Base-by-base conservation (phyloP, 2,888 invertebrate genomes). In the Ellobium chinense region DNA sequence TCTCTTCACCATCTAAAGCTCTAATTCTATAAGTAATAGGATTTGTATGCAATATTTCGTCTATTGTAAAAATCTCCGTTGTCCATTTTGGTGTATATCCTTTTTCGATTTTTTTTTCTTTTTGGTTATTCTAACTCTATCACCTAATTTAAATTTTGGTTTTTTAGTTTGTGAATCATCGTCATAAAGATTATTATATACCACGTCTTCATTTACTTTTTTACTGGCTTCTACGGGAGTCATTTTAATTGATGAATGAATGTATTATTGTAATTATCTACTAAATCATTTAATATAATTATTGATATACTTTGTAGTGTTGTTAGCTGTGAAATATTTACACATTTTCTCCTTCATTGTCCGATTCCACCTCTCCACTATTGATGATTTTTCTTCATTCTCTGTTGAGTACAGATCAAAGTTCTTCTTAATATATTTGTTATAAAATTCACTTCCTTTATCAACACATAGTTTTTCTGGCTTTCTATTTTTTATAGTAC, bases 111-210 rank as follows among this genome's bases (percentile, higher is more conserved):
- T 27, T 24, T 39, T 37, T 36, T 73, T 70, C 9, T 70, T 46
- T 24, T 73, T 73, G 34, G 73, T 60, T 56, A 73, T 60, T 73
- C 34, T 73, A 34, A 60, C 24, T 73, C 36, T 60, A 60, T 73
- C 62, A 12, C 5, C 24, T n/a, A 73, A 12, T 73, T 4, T 21
- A 60, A 60, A 60, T 24, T 60, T 73, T 0, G 60, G 58, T n/a
- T n/a, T n/a, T n/a, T n/a, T n/a, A n/a, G n/a, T n/a, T n/a, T n/a
- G n/a, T n/a, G n/a, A n/a, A n/a, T n/a, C n/a, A n/a, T n/a, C n/a
- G n/a, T n/a, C n/a, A n/a, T n/a, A 56, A 0, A 56, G 0, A 29
- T 69, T 54, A 54, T 70, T n/a, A 39, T 14, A 39, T 56, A 24
- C 60, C 12, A 14, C 29, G 12, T 73, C 24, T 60, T 37, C 37